phyloP scores from a whole-genome alignment of 2,797 vertebrate genomes.

The Mus minutoides region DNA sequence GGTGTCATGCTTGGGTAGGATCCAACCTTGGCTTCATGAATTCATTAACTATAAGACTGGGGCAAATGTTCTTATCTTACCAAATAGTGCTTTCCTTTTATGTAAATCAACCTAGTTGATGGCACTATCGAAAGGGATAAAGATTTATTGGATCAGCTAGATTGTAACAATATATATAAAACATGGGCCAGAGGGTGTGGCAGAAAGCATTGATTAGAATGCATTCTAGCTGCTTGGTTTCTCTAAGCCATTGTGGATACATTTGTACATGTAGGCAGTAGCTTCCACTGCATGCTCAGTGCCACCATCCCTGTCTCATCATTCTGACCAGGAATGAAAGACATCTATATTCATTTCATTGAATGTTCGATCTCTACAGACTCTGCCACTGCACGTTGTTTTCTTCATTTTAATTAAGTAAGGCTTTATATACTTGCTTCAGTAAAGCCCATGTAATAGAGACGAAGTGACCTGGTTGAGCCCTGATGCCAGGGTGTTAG shows the following conservation, averaged over 20 bases:
- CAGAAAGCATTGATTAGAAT: neutral
- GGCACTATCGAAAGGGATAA: neutral
- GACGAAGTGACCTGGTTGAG: conserved; percentile 66
- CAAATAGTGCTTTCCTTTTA: neutral
- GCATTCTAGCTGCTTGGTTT: neutral
- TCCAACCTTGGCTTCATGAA: neutral
- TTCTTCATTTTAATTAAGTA: conserved; percentile 80
- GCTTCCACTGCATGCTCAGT: neutral
- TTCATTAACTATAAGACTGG: neutral
- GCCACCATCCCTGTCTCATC: neutral
- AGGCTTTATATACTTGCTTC: conserved; percentile 73
- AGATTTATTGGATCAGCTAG: neutral
- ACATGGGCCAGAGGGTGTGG: neutral
- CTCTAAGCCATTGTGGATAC: neutral
- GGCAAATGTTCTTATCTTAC: neutral
- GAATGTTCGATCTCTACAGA: conserved; percentile 59
- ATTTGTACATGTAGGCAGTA: neutral
- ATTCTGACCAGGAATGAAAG: conserved; percentile 44
- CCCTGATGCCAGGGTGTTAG: conserved; percentile 40
- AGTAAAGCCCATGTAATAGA: conserved; percentile 76
- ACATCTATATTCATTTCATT: conserved; percentile 67
- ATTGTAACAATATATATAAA: neutral
- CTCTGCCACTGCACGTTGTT: conserved; percentile 51
- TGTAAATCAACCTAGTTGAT: neutral
- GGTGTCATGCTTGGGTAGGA: neutral